Evolutionary conservation across 1,140 invertebrate species (phyloP).

Genomic region (Halotydeus destructor): DNA sequence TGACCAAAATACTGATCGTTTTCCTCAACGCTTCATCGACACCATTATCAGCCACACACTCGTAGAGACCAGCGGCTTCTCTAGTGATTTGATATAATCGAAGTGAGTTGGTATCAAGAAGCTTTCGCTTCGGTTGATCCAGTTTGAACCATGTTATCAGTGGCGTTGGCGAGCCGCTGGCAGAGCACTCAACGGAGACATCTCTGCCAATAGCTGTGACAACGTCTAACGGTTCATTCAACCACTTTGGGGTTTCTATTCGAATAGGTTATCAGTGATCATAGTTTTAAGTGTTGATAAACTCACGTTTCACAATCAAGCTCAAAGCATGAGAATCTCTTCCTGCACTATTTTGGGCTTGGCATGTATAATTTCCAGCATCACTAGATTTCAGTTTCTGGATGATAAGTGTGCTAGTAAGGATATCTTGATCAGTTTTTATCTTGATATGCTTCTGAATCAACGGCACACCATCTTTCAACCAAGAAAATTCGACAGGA

Average conservation of each 20-base stretch:
- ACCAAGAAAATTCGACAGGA: too few species aligned
- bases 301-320: too few species aligned
- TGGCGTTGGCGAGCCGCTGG: constrained; percentile 14
- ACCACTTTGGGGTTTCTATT: constrained; percentile 15
- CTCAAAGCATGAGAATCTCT: too few species aligned
- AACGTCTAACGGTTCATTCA: constrained; percentile 12
- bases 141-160: constrained; percentile 14
- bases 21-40: too few species aligned
- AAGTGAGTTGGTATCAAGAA: too few species aligned
- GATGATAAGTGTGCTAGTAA: neutral
- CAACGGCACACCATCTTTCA: neutral
- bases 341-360: neutral
- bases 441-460: neutral
- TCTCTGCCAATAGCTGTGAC: constrained; percentile 6
- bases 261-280: too few species aligned
- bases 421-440: neutral
- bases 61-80: constrained; percentile 8
- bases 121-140: too few species aligned
- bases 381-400: neutral
- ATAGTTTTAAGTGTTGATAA: too few species aligned
- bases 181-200: constrained; percentile 10
- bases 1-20: neutral
- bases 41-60: constrained; percentile 9
- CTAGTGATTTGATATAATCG: too few species aligned
- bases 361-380: neutral